These are phyloP conservation scores for Megalops cyprinoides DNA, from an alignment of 2,797 vertebrate species.

Conservation along the genomic window DNA sequence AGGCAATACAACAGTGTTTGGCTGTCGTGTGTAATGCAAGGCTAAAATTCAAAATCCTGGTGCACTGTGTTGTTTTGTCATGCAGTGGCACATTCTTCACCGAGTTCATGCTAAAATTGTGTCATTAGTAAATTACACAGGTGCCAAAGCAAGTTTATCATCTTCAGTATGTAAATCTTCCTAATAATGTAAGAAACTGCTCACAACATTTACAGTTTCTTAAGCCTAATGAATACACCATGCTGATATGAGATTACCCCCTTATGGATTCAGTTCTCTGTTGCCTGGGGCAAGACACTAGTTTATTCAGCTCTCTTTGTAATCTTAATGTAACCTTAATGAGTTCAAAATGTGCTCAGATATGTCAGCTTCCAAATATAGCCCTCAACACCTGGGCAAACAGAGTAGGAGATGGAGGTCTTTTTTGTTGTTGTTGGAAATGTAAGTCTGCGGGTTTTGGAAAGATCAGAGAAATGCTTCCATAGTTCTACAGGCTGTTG, in stretches of 20 bases:
- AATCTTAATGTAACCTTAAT: conserved; percentile 73
- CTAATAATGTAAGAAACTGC: conserved; percentile 82
- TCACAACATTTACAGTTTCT: conserved; percentile 79
- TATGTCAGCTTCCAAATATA: conserved; percentile 37
- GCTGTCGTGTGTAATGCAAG: conserved; percentile 47
- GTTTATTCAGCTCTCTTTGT: conserved; percentile 74
- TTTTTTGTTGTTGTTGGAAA: conserved; percentile 46
- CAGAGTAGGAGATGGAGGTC: conserved; percentile 44
- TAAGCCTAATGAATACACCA: conserved; percentile 80
- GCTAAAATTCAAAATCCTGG: conserved; percentile 29
- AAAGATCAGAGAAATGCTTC: conserved; percentile 5
- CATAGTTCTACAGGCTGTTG: background rate
- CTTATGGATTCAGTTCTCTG: conserved; percentile 69
- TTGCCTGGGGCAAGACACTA: conserved; percentile 71
- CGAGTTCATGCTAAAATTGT: conserved; percentile 72
- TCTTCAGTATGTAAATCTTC: conserved; percentile 77
- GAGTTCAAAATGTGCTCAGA: conserved; percentile 55
- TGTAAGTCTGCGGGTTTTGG: conserved; percentile 4
- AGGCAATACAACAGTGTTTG: conserved; percentile 35
- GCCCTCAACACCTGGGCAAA: conserved; percentile 50
- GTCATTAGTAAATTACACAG: conserved; percentile 86
- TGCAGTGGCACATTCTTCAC: conserved; percentile 49
- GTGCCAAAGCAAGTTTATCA: conserved; percentile 83
- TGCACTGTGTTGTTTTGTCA: conserved; percentile 43
- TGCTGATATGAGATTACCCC: conserved; percentile 82